These are phyloP conservation scores for Zenarchopterus dispar DNA, from an alignment of 2,797 vertebrate species.

Conservation along the genomic window DNA sequence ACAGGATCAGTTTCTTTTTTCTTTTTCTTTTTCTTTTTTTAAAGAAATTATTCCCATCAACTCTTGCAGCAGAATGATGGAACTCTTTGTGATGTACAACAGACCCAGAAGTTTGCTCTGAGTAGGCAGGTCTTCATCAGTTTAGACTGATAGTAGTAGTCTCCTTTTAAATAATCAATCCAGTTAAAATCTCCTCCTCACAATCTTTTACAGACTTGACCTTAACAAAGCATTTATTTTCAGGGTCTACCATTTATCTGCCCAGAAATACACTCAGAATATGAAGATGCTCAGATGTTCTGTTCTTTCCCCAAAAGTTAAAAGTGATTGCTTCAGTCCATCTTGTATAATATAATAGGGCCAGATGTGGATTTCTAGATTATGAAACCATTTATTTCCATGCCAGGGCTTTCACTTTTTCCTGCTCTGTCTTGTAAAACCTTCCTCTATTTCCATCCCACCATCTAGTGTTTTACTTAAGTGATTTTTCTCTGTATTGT, in stretches of 20 bases:
- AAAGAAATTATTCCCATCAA: too few species aligned
- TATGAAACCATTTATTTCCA: conserved; percentile 41
- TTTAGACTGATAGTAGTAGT: too few species aligned
- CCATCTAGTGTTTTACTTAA: conserved; percentile 51
- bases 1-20: too few species aligned
- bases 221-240: conserved; percentile 13
- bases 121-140: neutral
- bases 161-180: too few species aligned
- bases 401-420: conserved; percentile 35
- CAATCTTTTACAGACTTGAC: conserved; percentile 8
- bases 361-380: conserved; percentile 35
- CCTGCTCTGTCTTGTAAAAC: conserved; percentile 31
- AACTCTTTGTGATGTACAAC: too few species aligned
- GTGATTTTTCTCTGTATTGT: conserved; percentile 31
- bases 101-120: neutral
- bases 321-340: conserved; percentile 26
- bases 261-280: conserved; percentile 7
- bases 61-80: too few species aligned
- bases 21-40: too few species aligned
- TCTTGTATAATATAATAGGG: conserved; percentile 33
- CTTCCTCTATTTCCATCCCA: conserved; percentile 19
- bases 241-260: neutral
- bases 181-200: conserved; percentile 4
- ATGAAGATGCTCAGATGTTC: neutral
- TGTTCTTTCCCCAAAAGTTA: conserved; percentile 7